Evolutionary conservation across 23 tunicate species (phyloP), one percentile per base, ranked within the genome.

Genomic region (Ascidia mentula): DNA sequence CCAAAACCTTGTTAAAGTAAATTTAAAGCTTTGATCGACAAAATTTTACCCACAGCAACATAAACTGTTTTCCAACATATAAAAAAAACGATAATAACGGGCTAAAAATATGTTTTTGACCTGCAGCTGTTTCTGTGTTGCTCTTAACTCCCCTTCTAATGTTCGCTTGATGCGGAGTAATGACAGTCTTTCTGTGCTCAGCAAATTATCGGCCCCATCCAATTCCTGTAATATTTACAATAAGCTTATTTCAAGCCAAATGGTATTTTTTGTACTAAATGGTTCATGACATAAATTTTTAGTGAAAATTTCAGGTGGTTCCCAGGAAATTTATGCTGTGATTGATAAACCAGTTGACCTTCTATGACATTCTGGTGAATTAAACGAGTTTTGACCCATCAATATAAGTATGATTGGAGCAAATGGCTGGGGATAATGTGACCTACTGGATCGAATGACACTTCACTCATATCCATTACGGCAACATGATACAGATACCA

Each of bases 111-210:
- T n/a, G n/a, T n/a, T n/a, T n/a, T 36, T 20, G 28, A 88, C 93
- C 84, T 88, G 93, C 20, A 94, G 40, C 76, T 94, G 98, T 37
- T 88, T 88, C 46, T 94, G 98, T 20, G 93, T 77, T 7, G 92
- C 93, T 46, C 98, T 60, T 40, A 94, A 45, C 76, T 88, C 89
- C 18, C 83, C 89, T 70, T 94, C 98, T 34, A 94, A 53, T 22
- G 93, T 88, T 34, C 93, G 89, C 77, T 94, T 94, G 77, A 94
- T 84, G 8, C 87, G 81, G 0, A 83, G 79, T 31, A 95, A 53
- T 17, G 83, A 46, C 32, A 84, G 34, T 72, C 90, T 71, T 84
- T 95, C 98, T 22, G 80, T 89, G 80, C 40, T 85, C 45, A 91
- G 77, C 31, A 91, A 76, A 46, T 80, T 35, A 45, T 91, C 97